Evolutionary conservation across 1,140 invertebrate genomes (phyloP), one percentile per base, ranked within the genome.

Genomic region (Pogonognathellus flavescens): DNA sequence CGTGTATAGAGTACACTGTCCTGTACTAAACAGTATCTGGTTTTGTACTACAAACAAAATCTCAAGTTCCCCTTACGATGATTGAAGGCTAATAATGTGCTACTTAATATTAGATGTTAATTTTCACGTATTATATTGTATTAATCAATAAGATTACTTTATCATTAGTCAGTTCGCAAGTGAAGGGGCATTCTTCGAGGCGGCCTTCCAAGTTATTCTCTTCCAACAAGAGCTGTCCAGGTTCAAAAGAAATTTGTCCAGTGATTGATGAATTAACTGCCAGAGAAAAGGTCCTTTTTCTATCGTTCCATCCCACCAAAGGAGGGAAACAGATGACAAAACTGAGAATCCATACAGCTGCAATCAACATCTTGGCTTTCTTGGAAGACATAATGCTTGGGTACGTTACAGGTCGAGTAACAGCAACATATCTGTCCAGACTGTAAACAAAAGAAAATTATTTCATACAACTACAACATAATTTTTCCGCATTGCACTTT

Each of bases 321-420:
- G 97, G 98, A 50, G 98, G 98, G 90, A 99, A 97, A 91, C 97
- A 99, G 85, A 99, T 98, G 88, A 98, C 94, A 89, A 99, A 98
- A 81, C 97, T 98, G 53, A 98, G 92, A 72, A 98, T 93, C 98
- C 98, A 99, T 8, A 99, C 95, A 7, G 93, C 93, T 59, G 94
- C 95, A 20, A 99, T 97, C 86, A 99, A 93, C 18, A 95, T 91
- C 89, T 97, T 97, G 0, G 97, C 97, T 88, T 96, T 92, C 88
- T 93, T 94, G 85, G 95, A 94, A 84, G 97, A 98, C 95, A 98
- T 98, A 88, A 97, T 95, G 91, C 94, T 90, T 0, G 97, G 96
- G 92, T 99, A 99, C 89, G 94, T 95, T 82, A 99, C 95, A 0
- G 98, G 97, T 60, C 96, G 92, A 11, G 97, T 98, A 80, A 99